Evolutionary conservation across 2,113 vertebrate genomes (phyloP).

Genomic region (Paramormyrops kingsleyae): DNA sequence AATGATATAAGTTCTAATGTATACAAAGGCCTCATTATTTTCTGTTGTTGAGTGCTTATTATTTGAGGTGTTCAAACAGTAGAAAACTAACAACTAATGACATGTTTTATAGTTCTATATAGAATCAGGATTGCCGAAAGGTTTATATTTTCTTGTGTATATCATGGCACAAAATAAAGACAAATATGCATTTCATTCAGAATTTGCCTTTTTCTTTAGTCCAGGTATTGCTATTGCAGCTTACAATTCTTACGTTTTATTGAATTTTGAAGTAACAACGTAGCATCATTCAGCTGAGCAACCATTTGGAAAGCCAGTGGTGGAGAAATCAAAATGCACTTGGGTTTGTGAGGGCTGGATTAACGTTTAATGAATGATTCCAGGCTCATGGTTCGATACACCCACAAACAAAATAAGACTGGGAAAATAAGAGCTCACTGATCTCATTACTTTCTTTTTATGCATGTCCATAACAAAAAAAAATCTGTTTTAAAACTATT

Average conservation of each 20-base stretch:
- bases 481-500: not conserved
- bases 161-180: constrained; percentile 11
- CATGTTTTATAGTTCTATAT: not conserved
- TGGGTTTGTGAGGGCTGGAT: not conserved
- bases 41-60: not conserved
- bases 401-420: not conserved
- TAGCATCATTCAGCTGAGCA: not conserved
- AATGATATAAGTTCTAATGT: not conserved
- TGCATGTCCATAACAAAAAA: not conserved
- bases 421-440: not conserved
- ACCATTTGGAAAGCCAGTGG: not conserved
- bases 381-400: not conserved
- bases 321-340: not conserved
- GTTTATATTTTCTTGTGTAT: constrained; percentile 12
- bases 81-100: not conserved
- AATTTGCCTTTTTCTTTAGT: not conserved
- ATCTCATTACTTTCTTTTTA: not conserved
- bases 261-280: not conserved
- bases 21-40: not conserved
- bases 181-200: not conserved
- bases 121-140: not conserved
- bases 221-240: not conserved
- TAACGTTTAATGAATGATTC: not conserved
- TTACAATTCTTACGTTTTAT: not conserved
- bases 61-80: not conserved